Evolutionary conservation across 2,888 invertebrate genomes (phyloP), one percentile per base, ranked within the genome.

Genomic region (Dorcus hopei): DNA sequence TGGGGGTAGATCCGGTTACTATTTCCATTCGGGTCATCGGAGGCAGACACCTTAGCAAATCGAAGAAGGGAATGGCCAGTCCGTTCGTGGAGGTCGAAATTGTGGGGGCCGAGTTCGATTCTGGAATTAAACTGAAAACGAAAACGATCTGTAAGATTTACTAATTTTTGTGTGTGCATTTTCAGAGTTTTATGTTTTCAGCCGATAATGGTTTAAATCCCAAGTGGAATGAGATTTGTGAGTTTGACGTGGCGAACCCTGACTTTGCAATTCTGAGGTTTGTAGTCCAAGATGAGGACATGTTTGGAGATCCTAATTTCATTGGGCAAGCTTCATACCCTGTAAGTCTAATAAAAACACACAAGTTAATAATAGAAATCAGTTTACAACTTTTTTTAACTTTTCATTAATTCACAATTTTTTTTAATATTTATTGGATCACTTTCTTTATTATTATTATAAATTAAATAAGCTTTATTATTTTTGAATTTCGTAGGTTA

Each of bases 261-360:
- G 84, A 91, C 54, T 83, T 94, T 72, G 93, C 96, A 0, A 78
- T 97, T 49, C 79, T 95, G 49, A 83, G 96, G 40, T 96, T 97
- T 77, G 83, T 91, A 42, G 92, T 96, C 0, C 91, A 94, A 78
- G 96, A 96, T 77, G 97, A 96, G 77, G 98, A 99, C 75, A 93
- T 96, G 82, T 98, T 99, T 79, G 96, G 96, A 0, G 97, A 97
- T 72, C 91, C 89, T 9, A 96, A 96, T 81, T 96, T 97, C 77
- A 90, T 97, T 61, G 97, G 97, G 0, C 98, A 99, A 80, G 94
- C 95, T 42, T 93, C 94, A 9, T 96, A 89, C 80, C 95, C 97
- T 0, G 83, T 96, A 68, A 79, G 80, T 75, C 53, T 33, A 9
- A 39, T 9, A 38, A 38, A 4, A 5, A 14, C 11, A 51, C 38